Evolutionary conservation across 2,888 invertebrate genomes (phyloP).

Genomic region (Patella pellucida): DNA sequence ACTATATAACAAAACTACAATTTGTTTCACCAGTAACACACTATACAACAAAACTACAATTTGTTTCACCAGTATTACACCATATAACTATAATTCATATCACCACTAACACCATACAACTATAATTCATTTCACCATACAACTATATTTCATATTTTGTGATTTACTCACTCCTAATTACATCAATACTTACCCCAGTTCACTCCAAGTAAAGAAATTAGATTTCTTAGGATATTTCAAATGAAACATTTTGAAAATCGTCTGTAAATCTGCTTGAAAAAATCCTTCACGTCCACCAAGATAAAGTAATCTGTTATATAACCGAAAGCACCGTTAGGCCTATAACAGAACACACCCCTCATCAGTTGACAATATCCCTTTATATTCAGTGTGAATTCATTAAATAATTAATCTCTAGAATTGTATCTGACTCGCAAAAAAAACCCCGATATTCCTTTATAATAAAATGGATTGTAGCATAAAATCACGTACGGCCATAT

Average conservation of each 20-base stretch:
- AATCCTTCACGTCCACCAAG: no score
- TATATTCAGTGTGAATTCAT: no score
- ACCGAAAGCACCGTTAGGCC: no score
- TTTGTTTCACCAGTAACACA: conserved; percentile 9
- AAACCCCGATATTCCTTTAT: no score
- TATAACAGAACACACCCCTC: no score
- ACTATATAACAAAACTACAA: neutral
- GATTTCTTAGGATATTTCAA: conserved; percentile 51
- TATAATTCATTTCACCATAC: neutral
- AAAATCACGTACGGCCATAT: no score
- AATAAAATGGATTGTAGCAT: no score
- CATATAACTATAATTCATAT: neutral
- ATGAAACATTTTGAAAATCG: conserved; percentile 50
- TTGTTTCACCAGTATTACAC: neutral
- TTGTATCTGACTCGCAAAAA: no score
- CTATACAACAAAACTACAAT: neutral
- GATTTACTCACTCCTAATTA: no score
- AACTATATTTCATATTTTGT: neutral
- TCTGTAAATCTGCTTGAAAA: neutral
- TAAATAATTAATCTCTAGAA: no score
- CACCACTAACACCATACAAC: neutral
- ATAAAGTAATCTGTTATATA: no score
- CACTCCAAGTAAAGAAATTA: conserved; percentile 58
- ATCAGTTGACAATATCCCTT: no score
- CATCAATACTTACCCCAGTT: conserved; percentile 51